A percentile compares a stretch with the other conserved stretches of the same genome.
These are phyloP conservation scores for Caenorhabditis virilis DNA, from an alignment of 2,888 invertebrate species.

Conservation along the genomic window DNA sequence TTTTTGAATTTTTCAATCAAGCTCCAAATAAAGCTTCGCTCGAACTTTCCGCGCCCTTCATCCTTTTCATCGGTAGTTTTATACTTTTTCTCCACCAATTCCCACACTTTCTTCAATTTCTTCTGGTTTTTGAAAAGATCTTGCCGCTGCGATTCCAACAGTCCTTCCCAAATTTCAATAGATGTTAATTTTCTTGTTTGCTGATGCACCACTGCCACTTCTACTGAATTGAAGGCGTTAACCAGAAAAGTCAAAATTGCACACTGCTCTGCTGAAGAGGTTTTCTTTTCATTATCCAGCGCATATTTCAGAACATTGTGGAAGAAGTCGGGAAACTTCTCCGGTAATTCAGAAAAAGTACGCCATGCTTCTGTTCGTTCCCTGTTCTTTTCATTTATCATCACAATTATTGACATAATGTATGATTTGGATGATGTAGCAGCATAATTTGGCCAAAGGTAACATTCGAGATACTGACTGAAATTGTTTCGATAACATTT, in stretches of 20 bases:
- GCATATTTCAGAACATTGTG: slow-evolving; percentile 72
- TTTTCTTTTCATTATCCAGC: slow-evolving; percentile 71
- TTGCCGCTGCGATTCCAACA: slow-evolving; percentile 80
- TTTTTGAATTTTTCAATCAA: slow-evolving; percentile 86
- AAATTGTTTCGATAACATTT: slow-evolving; percentile 15
- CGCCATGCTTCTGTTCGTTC: slow-evolving; percentile 93
- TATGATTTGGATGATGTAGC: slow-evolving; percentile 74
- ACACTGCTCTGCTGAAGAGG: slow-evolving; percentile 79
- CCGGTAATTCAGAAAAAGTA: slow-evolving; percentile 54
- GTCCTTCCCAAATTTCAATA: slow-evolving; percentile 86
- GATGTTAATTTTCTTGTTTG: slow-evolving; percentile 89
- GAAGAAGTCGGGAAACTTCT: slow-evolving; percentile 70
- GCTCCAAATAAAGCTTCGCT: slow-evolving; percentile 80
- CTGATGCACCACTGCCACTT: slow-evolving; percentile 87
- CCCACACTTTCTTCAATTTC: slow-evolving; percentile 44
- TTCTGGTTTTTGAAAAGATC: slow-evolving; percentile 82
- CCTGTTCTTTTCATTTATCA: slow-evolving; percentile 97
- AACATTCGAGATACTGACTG: slow-evolving; percentile 94
- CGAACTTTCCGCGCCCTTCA: slow-evolving; percentile 40
- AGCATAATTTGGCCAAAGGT: slow-evolving; percentile 91
- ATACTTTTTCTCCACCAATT: slow-evolving; percentile 26
- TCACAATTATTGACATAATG: slow-evolving; percentile 83
- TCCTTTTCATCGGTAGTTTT: slow-evolving; percentile 12
- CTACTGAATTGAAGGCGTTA: slow-evolving; percentile 96
- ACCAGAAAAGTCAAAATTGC: slow-evolving; percentile 87